phyloP scores from a whole-genome alignment of 2,888 invertebrate species.

The Erebia epiphron region DNA sequence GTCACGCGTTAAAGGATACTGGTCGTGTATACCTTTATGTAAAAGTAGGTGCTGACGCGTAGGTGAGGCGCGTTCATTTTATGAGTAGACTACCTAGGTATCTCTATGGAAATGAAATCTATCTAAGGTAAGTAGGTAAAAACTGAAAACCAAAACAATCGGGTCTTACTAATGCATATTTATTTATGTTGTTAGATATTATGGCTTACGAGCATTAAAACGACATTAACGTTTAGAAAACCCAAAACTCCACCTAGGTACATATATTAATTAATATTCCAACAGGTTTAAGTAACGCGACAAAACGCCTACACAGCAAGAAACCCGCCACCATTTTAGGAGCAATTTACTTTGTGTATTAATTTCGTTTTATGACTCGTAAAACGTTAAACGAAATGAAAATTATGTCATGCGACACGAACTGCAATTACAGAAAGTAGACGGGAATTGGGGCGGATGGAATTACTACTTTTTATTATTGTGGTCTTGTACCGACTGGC shows the following conservation, averaged over 20 bases:
- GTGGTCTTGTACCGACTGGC: constrained; percentile 20
- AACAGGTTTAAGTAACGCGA: constrained; percentile 17
- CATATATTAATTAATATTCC: neutral
- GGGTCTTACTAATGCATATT: too few relatives aligned
- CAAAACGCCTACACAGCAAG: constrained; percentile 11
- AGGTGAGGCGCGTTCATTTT: too few relatives aligned
- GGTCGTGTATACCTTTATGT: too few relatives aligned
- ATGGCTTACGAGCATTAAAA: neutral
- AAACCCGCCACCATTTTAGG: constrained; percentile 45
- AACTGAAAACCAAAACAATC: too few relatives aligned
- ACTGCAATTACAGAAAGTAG: constrained; percentile 57
- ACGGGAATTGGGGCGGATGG: constrained; percentile 53
- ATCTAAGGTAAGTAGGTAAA: too few relatives aligned
- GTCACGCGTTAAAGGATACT: too few relatives aligned
- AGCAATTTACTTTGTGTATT: constrained; percentile 47
- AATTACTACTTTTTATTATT: constrained; percentile 44
- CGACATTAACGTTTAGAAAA: neutral
- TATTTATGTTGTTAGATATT: too few relatives aligned
- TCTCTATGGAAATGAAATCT: too few relatives aligned
- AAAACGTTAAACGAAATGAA: constrained; percentile 59
- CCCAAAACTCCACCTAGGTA: neutral
- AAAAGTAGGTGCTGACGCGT: too few relatives aligned
- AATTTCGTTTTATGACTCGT: constrained; percentile 56
- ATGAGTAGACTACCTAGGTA: too few relatives aligned
- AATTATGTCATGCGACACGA: constrained; percentile 52